Evolutionary conservation across 2,888 invertebrate species (phyloP).

Genomic region (Papilio protenor): DNA sequence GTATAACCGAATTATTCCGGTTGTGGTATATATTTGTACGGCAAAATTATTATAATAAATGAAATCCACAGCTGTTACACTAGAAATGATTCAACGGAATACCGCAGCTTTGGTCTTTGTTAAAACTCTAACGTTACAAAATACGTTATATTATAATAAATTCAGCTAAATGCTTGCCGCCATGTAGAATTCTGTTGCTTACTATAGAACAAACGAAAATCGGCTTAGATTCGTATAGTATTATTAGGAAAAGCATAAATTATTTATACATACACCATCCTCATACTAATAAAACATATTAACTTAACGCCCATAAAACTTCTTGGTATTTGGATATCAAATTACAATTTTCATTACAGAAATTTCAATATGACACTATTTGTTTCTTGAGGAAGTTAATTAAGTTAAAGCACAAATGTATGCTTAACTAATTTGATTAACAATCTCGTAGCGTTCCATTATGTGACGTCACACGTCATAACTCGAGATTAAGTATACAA

Average conservation of each 20-base stretch:
- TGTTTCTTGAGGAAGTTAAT: not conserved
- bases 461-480: not conserved
- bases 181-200: not conserved
- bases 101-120: not conserved
- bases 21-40: conserved; percentile 2
- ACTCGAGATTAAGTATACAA: not conserved
- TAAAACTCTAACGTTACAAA: not conserved
- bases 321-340: too few species aligned
- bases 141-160: conserved; percentile 7
- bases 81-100: not conserved
- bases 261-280: not conserved
- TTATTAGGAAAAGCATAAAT: too few species aligned
- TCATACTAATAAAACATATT: not conserved
- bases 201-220: too few species aligned
- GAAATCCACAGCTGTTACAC: conserved; percentile 29
- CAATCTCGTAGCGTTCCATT: not conserved
- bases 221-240: not conserved
- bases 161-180: not conserved
- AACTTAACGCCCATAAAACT: not conserved
- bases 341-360: not conserved
- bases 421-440: conserved; percentile 1
- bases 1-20: conserved; percentile 14
- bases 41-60: conserved; percentile 25
- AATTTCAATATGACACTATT: not conserved
- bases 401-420: not conserved